Evolutionary conservation across 2,888 invertebrate species (phyloP), one percentile per base, ranked within the genome.

Genomic region (Acrocyrtus sp.): DNA sequence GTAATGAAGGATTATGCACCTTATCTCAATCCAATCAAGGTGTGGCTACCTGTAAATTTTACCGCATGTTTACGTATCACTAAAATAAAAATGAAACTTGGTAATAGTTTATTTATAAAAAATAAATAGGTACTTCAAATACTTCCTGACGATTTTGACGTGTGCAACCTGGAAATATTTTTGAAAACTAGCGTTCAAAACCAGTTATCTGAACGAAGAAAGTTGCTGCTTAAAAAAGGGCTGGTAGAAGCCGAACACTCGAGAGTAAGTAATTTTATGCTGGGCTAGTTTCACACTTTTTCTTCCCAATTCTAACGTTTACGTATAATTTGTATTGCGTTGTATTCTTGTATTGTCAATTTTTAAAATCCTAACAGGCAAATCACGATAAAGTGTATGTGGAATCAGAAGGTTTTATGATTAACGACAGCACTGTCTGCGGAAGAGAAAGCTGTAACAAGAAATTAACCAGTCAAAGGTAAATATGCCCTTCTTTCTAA

Each of bases 381-480:
- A 91, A 93, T 84, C 92, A 93, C 82, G 86, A 92, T 82, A 88
- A 93, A 79, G 90, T 93, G 84, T 89, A 89, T 81, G 90, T 92
- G 82, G 93, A 96, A 84, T 91, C 92, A 1, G 91, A 93, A 83
- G 91, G 90, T 82, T 90, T 97, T 53, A 86, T 92, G 1, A 90
- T 98, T 79, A 93, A 91, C 19, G 96, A 96, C 80, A 90, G 91
- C 81, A 93, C 92, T 82, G 90, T 94, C 63, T 98, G 98, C 84
- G 90, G 91, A 1, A 67, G 54, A 15, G 67, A 67, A 0, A 94
- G 94, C 1, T 98, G 98, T 84, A 94, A 92, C 83, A 98, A 98
- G 83, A 89, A 94, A 66, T 97, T 98, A 85, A 92, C 93, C 19
- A 94, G 94, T 85, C 93, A 94, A 86, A 95, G 92, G 92, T 92